Evolutionary conservation across 2,113 vertebrate species (phyloP).

Genomic region (Eclectus roratus): DNA sequence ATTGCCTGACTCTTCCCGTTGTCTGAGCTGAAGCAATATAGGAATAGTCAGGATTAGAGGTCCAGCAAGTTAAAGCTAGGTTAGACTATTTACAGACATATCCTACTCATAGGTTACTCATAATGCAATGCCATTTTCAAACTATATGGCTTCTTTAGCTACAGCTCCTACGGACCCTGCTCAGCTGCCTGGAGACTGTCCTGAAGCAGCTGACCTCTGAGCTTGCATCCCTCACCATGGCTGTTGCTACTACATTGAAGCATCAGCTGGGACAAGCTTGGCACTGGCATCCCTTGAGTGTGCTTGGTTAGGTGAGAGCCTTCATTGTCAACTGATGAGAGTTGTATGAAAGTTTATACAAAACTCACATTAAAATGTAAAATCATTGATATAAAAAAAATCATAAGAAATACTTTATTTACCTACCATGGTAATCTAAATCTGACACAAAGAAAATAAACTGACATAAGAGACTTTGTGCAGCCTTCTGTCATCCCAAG

Average conservation of each 20-base stretch:
- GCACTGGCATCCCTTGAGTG: conserved; percentile 86
- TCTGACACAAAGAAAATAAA: neutral
- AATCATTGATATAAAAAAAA: neutral
- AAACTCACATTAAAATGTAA: neutral
- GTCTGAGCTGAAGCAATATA: too few relatives aligned
- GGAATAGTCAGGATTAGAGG: neutral
- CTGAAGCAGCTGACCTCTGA: conserved; percentile 67
- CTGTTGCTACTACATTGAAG: conserved; percentile 84
- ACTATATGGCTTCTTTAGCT: conserved; percentile 56
- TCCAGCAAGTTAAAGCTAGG: neutral
- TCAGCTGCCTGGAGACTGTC: conserved; percentile 86
- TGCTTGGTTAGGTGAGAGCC: conserved; percentile 78
- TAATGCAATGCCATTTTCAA: neutral
- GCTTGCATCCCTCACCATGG: conserved; percentile 87
- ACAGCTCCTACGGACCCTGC: conserved; percentile 82
- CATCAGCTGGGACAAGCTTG: conserved; percentile 77
- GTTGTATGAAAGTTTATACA: neutral
- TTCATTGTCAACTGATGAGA: neutral
- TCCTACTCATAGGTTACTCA: neutral
- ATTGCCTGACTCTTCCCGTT: too few relatives aligned
- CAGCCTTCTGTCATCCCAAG: neutral
- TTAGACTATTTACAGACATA: neutral
- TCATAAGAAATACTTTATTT: neutral
- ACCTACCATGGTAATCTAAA: neutral
- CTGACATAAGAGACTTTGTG: neutral